Conservation (phyloP, 2,113 vertebrate species). For the Cebus imitator region DNA sequence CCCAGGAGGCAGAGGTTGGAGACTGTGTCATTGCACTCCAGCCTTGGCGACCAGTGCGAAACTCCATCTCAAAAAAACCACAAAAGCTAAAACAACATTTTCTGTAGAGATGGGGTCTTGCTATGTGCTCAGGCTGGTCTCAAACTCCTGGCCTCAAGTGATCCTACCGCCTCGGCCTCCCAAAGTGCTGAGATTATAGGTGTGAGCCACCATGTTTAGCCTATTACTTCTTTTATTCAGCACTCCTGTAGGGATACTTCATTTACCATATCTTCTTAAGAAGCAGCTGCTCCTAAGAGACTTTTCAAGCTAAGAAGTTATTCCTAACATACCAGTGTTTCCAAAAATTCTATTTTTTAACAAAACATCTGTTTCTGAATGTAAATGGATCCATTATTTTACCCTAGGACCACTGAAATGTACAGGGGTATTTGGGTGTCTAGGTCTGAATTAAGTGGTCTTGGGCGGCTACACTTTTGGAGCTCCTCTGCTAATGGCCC, state of each 20-base stretch:
- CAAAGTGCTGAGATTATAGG: too few relatives aligned
- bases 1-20: too few relatives aligned
- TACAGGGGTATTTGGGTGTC: not conserved
- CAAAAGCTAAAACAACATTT: too few relatives aligned
- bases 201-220: too few relatives aligned
- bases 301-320: slow-evolving; percentile 13
- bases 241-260: not conserved
- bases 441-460: not conserved
- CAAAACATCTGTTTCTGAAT: slow-evolving; percentile 23
- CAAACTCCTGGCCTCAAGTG: too few relatives aligned
- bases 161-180: too few relatives aligned
- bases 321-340: slow-evolving; percentile 32
- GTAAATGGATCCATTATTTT: not conserved
- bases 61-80: too few relatives aligned
- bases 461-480: not conserved
- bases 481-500: not conserved
- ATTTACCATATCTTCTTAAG: not conserved
- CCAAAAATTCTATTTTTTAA: slow-evolving; percentile 30
- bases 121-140: too few relatives aligned
- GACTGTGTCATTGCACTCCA: too few relatives aligned
- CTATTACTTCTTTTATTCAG: not conserved
- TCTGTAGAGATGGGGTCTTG: too few relatives aligned
- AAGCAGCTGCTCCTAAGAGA: not conserved
- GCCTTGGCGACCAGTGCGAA: too few relatives aligned
- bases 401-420: not conserved